phyloP scores from a whole-genome alignment of 2,797 vertebrate genomes.

The Crax fasciolata region DNA sequence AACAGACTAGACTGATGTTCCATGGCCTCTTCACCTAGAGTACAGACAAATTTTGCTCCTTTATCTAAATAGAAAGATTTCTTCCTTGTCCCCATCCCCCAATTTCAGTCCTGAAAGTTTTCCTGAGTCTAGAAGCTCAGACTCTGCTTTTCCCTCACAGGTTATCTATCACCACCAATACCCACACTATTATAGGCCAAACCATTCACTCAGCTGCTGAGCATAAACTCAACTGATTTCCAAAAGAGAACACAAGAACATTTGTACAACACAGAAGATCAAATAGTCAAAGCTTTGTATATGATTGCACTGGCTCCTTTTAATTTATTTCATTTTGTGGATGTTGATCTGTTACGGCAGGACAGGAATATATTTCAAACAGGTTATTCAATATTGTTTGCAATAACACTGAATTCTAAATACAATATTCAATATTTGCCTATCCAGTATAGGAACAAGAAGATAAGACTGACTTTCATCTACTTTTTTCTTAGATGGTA shows the following conservation, averaged over 20 bases:
- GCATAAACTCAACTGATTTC: neutral
- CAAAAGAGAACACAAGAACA: neutral
- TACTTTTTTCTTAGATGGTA: constrained; percentile 35
- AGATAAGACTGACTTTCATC: constrained; percentile 32
- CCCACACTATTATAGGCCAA: neutral
- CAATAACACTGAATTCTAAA: constrained; percentile 32
- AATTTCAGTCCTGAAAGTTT: neutral
- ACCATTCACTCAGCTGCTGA: neutral
- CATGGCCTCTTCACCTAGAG: neutral
- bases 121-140: neutral
- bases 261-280: neutral
- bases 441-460: constrained; percentile 5
- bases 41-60: neutral
- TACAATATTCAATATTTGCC: constrained; percentile 37
- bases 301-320: neutral
- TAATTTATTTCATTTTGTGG: constrained; percentile 15
- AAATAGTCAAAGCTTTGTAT: neutral
- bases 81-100: neutral
- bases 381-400: constrained; percentile 15
- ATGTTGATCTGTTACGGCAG: constrained; percentile 8
- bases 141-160: neutral
- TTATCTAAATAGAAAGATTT: constrained; percentile 38
- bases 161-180: neutral
- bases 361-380: neutral
- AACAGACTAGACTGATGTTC: neutral